Base-by-base conservation (phyloP, 2,113 vertebrate species). In the Stegastes partitus region DNA sequence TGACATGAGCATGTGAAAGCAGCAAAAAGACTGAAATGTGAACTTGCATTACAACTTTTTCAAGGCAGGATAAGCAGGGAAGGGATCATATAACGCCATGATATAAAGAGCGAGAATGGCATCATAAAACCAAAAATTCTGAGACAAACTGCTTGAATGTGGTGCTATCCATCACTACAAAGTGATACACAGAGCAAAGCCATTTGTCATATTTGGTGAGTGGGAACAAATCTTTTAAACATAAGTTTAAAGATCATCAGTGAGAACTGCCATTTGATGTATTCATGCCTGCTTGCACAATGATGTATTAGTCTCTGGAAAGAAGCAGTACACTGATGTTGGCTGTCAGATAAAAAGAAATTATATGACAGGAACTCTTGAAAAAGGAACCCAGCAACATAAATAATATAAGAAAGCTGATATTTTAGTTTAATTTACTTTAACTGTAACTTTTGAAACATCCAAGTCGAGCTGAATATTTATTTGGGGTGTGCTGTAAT, bases 221-320 rank as follows among this genome's bases (percentile, higher is more conserved):
- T n/a, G 42, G 42, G 42, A 55, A 34, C 42, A 53, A 65, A 58
- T 71, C 42, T 57, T 57, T 78, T 26, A 55, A 64, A 56, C 28
- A 57, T 31, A 50, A 65, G 21, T 50, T 77, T 61, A 50, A 19
- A 63, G 19, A 56, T 26, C 19, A 11, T 56, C 28, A 23, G 21
- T 65, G 18, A 51, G 19, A 74, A 74, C 8, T 28, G 34, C 39
- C 10, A 0, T 51, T 42, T 62, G 47, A 53, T 56, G 18, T 56
- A 11, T 19, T 16, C 11, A 4, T 12, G 9, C 44, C 28, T 61
- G 10, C 45, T 42, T 26, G 39, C 5, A 3, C 14, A 3, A n/a
- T 57, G 58, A 57, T 50, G 8, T 21, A 70, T 56, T 50, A 19
- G 37, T 58, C 18, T 37, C 51, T 26, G 51, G 28, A 63, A 25